Evolutionary conservation across 2,888 invertebrate species (phyloP), one percentile per base, ranked within the genome.

Genomic region (Eupithecia abbreviata): DNA sequence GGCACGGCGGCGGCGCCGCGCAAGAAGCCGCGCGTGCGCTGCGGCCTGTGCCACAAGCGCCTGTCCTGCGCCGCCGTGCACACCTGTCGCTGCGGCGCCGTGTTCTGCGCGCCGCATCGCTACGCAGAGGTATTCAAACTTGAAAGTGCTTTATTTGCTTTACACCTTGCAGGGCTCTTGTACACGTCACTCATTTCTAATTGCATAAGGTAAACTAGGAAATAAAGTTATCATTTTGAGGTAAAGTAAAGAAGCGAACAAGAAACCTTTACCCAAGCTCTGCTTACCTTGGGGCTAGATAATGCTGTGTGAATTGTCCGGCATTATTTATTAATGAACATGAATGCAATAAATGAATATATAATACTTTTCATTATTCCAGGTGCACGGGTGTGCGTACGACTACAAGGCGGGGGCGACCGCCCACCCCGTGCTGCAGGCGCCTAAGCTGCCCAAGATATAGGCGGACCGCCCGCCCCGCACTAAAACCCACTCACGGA

Each of bases 91-190:
- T 98, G 98, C 92, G 97, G 97, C 12, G 96, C 96, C 71, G 93
- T 95, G 77, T 97, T 96, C 92, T 98, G 98, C 93, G 96, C 97
- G 77, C 96, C 96, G 83, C 98, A 97, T 91, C 96, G 97, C 74
- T 97, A 97, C 91, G 96, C 97, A 2, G 97, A 97, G 79, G 58
- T 51, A 51, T 15, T 30, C 30, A 30, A 30, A 30, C 30, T 30
- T 30, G 0, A n/a, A n/a, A 30, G 30, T 30, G 30, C 30, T 30
- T 30, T 30, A 30, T 30, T 30, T 30, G 30, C 30, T 30, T 30
- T 30, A 30, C 30, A 30, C 30, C 30, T 30, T 30, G 30, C 30
- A 30, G 30, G 30, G 30, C 30, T 30, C 30, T 30, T 30, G 30
- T 30, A 30, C 30, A 30, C 30, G 30, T 30, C 30, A 30, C 30